phyloP scores from a whole-genome alignment of 1,140 invertebrate species.

The Zophobas atratus region DNA sequence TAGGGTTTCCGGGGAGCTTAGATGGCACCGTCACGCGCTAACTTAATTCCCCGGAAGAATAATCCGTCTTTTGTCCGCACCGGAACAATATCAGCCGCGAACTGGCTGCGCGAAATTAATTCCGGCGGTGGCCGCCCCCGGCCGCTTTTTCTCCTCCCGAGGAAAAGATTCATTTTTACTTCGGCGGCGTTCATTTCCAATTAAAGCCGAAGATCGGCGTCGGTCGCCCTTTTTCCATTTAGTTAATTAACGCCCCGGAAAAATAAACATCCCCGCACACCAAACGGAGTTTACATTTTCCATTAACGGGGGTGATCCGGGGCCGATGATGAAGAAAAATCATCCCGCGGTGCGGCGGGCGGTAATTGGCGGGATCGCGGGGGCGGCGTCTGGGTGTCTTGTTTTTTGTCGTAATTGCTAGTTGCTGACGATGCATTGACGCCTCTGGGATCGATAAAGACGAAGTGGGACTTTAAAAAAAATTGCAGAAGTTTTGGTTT shows the following conservation, averaged over 20 bases:
- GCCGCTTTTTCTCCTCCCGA: neutral
- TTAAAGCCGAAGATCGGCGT: slow-evolving; percentile 41
- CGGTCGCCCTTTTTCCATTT: slow-evolving; percentile 41
- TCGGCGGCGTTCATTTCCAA: slow-evolving; percentile 28
- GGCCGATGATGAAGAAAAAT: slow-evolving; percentile 20
- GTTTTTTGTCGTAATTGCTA: no score
- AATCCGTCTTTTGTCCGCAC: slow-evolving; percentile 31
- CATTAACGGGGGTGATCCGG: slow-evolving; percentile 16
- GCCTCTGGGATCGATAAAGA: no score
- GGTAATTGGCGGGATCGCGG: slow-evolving; percentile 1
- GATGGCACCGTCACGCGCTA: neutral
- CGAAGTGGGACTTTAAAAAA: no score
- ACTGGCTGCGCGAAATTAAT: slow-evolving; percentile 17
- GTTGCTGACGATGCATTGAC: no score
- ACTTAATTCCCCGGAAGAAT: slow-evolving; percentile 26
- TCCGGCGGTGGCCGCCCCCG: slow-evolving; percentile 4
- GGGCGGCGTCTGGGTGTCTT: no score
- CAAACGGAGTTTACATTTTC: slow-evolving; percentile 37
- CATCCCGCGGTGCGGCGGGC: slow-evolving; percentile 7
- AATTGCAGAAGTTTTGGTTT: no score
- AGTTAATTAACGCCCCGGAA: slow-evolving; percentile 42
- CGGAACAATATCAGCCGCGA: slow-evolving; percentile 31
- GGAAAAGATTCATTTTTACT: slow-evolving; percentile 36
- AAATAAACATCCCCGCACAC: slow-evolving; percentile 21
- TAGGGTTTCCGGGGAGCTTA: no score